Conservation (phyloP, 2,888 invertebrate species). For the Barypeithes pellucidus region DNA sequence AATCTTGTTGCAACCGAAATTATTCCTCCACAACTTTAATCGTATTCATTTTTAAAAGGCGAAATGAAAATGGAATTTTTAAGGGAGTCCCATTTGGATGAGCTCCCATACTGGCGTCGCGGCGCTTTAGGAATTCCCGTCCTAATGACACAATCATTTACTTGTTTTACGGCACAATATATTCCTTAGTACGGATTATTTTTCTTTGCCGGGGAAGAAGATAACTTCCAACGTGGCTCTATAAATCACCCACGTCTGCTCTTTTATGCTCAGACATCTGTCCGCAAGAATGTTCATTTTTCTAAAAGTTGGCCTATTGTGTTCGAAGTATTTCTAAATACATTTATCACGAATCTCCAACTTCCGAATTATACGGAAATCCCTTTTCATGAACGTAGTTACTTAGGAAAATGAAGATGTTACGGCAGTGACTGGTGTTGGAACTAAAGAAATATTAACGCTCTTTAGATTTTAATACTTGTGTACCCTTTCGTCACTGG, state of each 20-base stretch:
- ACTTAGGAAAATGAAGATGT: neutral
- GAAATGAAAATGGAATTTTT: conserved; percentile 8
- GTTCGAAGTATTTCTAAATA: conserved; percentile 31
- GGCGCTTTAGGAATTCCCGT: conserved; percentile 8
- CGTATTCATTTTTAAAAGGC: conserved; percentile 9
- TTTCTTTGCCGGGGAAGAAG: conserved; percentile 38
- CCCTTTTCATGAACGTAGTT: conserved; percentile 16
- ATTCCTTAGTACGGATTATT: conserved; percentile 42
- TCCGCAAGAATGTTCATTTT: conserved; percentile 46
- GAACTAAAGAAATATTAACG: neutral
- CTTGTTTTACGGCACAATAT: conserved; percentile 41
- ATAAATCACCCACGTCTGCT: conserved; percentile 42
- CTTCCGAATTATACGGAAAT: conserved; percentile 4
- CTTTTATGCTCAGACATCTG: conserved; percentile 43
- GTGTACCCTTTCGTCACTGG: no score
- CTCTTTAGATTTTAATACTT: no score
- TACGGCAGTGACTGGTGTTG: neutral
- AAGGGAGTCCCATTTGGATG: neutral
- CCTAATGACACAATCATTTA: conserved; percentile 39
- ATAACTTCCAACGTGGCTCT: conserved; percentile 31
- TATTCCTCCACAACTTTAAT: neutral
- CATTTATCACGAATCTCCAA: conserved; percentile 31
- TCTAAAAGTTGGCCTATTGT: conserved; percentile 34
- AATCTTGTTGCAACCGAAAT: neutral
- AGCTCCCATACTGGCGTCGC: conserved; percentile 8